A percentile compares a stretch with the other conserved stretches of the same genome.
phyloP scores from a whole-genome alignment of 2,888 invertebrate species.

The Griposia aprilina region DNA sequence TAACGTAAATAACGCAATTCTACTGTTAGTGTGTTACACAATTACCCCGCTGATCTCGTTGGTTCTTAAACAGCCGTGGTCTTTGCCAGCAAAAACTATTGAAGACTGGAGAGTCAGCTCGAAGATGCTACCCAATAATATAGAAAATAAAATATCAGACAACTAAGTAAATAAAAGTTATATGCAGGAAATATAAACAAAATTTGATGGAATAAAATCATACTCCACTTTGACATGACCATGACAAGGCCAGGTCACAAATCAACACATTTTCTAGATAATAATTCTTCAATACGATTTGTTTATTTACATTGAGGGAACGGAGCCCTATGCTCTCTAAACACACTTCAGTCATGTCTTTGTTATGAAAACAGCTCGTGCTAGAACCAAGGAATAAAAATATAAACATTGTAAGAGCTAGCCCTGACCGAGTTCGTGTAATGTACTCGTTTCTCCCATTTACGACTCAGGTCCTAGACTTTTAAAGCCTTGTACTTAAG shows the following conservation, averaged over 20 bases:
- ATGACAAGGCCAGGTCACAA: background rate
- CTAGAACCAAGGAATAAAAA: constrained; percentile 22
- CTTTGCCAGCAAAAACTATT: too few species aligned
- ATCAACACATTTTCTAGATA: background rate
- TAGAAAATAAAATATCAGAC: background rate
- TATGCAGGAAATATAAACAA: background rate
- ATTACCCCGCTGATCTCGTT: too few species aligned
- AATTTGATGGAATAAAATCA: background rate
- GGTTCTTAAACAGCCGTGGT: too few species aligned
- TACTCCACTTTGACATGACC: background rate
- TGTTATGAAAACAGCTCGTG: constrained; percentile 31
- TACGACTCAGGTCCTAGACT: constrained; percentile 5
- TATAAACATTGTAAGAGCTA: constrained; percentile 6
- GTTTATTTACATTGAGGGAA: constrained; percentile 28
- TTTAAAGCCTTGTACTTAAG: background rate
- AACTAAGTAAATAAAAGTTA: background rate
- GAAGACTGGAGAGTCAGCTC: too few species aligned
- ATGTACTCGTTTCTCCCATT: constrained; percentile 1
- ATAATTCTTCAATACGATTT: constrained; percentile 22
- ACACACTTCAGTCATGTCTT: constrained; percentile 31
- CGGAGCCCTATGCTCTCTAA: constrained; percentile 8
- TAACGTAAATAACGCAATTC: too few species aligned
- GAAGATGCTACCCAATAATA: background rate
- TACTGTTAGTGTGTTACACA: too few species aligned
- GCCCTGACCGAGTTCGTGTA: constrained; percentile 38